Conservation (phyloP, 2,113 vertebrate genomes). For the Sorex fumeus region DNA sequence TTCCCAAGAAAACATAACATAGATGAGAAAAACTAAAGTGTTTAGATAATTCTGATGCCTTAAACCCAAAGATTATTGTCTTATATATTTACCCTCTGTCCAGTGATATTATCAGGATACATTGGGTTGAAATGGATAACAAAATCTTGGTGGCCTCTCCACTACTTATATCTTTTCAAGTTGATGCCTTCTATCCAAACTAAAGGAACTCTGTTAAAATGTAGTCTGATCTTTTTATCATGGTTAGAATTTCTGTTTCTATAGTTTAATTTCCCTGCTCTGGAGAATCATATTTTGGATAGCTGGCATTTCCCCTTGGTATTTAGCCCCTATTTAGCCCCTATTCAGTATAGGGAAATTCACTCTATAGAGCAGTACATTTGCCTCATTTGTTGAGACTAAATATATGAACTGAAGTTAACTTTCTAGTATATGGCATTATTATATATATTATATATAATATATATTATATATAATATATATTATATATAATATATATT, state of each 20-base stretch:
- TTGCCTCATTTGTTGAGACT: not conserved
- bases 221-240: not conserved
- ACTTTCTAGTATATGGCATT: not conserved
- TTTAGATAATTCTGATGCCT: not conserved
- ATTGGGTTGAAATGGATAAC: conserved; percentile 28
- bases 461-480: no score
- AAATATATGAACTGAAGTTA: not conserved
- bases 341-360: not conserved
- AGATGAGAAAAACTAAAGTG: conserved; percentile 39
- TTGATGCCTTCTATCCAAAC: not conserved
- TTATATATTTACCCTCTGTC: not conserved
- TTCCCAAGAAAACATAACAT: not conserved
- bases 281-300: not conserved
- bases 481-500: no score
- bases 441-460: no score
- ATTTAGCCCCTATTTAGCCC: conserved; percentile 31
- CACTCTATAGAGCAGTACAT: not conserved
- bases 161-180: conserved; percentile 10
- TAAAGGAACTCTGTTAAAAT: not conserved
- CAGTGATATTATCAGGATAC: not conserved
- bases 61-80: not conserved
- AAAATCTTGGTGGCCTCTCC: not conserved
- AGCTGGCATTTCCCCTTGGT: not conserved
- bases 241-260: not conserved
- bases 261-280: not conserved